Percentiles rank a stretch among this genome's conserved stretches.
These are phyloP conservation scores for Diadophis punctatus DNA, from an alignment of 2,113 vertebrate species.

Conservation along the genomic window DNA sequence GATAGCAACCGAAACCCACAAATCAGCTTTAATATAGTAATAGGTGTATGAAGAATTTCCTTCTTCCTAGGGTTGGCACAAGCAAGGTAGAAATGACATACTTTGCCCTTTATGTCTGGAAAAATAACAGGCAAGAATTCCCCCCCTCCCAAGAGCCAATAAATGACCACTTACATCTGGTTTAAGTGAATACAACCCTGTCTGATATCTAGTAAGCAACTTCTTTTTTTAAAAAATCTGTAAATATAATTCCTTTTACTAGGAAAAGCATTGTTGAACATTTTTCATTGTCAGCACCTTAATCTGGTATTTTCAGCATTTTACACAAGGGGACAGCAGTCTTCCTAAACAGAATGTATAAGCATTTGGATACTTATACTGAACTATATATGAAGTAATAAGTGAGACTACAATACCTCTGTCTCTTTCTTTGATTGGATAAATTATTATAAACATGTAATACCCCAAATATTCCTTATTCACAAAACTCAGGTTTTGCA, in stretches of 20 bases:
- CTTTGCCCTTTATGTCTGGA: background rate
- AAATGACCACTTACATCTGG: background rate
- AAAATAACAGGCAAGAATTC: background rate
- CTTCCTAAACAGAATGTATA: background rate
- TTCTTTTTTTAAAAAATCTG: background rate
- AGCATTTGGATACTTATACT: background rate
- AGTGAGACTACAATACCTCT: constrained; percentile 6
- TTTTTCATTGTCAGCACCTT: background rate
- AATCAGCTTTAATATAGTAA: background rate
- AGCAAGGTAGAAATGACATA: background rate
- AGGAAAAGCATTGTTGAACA: background rate
- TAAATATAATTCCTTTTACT: background rate
- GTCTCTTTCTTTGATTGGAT: background rate
- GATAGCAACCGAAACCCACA: background rate
- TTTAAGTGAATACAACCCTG: background rate
- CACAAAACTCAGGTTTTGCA: constrained; percentile 7
- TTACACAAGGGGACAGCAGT: background rate
- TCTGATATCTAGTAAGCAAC: background rate
- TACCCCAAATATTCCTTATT: background rate
- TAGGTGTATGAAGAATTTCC: background rate
- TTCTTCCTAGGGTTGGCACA: background rate
- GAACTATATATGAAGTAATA: background rate
- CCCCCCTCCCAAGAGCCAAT: background rate
- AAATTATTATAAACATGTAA: constrained; percentile 11
- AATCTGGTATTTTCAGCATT: background rate